Evolutionary conservation across 2,888 invertebrate species (phyloP), one percentile per base, ranked within the genome.

Genomic region (Cephus pulcher): DNA sequence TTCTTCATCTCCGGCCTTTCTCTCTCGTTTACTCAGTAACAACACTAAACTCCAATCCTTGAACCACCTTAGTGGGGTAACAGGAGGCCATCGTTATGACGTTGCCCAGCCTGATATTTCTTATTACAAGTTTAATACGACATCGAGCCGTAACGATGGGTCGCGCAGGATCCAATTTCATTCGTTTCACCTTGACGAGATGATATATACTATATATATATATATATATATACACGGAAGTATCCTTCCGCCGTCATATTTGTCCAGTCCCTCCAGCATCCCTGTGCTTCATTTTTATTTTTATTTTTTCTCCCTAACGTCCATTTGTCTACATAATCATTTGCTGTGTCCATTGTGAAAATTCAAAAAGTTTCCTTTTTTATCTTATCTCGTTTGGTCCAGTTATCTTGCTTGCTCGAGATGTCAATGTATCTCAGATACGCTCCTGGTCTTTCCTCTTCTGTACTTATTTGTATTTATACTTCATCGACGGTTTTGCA

Each of bases 121-220:
- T 32, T 34, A 12, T 32, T 71, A 32, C 71, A 33, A 15, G 34
- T 71, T 71, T 34, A 56, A 56, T 56, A 56, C 56, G 56, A 56
- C 56, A 56, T 56, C 56, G 56, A 56, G 71, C 12, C 15, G 71
- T 71, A 71, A 71, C 71, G 34, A 71, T 32, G 33, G 71, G 33
- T 12, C 12, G 32, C n/a, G 34, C 71, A 71, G 71, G 32, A 71
- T 71, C 71, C 71, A 71, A 71, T 71, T 71, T 71, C 71, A 34
- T 71, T 71, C 71, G 33, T 33, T 12, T 32, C 30, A 33, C 34
- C 71, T 56, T 56, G 23, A 56, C 56, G 56, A 56, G 23, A 56
- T 56, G 56, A 9, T 23, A 56, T 9, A 23, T 9, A 56, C 12
- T 23, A 56, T 15, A 37, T 4, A 37, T 12, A 37, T 4, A 37